A percentile compares a stretch with the other conserved stretches of the same genome.
These are phyloP conservation scores for Nymphalis c-album DNA, from an alignment of 2,888 invertebrate genomes.

Conservation along the genomic window DNA sequence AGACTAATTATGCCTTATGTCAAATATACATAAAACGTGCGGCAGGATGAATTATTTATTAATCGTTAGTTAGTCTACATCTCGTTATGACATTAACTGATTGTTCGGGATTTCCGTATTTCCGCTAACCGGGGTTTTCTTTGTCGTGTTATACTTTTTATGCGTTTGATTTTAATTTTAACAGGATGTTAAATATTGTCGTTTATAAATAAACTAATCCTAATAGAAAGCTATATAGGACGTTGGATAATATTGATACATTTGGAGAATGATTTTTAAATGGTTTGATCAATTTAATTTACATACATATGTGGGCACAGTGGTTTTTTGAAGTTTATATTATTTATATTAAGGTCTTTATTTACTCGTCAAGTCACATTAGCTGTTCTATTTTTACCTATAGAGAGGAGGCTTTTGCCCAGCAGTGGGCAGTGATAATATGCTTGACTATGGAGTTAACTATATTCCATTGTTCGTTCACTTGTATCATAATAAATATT, in stretches of 20 bases:
- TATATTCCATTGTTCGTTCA: too few species aligned
- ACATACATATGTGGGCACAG: too few species aligned
- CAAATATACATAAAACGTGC: slow-evolving; percentile 10
- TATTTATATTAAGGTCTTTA: too few species aligned
- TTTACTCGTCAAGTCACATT: too few species aligned
- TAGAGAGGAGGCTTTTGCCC: too few species aligned
- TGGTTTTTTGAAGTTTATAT: too few species aligned
- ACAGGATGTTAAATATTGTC: slow-evolving; percentile 44
- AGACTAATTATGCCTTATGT: slow-evolving; percentile 22
- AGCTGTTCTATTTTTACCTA: too few species aligned
- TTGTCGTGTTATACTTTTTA: slow-evolving; percentile 43
- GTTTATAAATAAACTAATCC: slow-evolving; percentile 11
- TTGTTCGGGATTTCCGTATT: slow-evolving; percentile 55
- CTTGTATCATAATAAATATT: too few species aligned
- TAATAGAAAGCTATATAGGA: not conserved
- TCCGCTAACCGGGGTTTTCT: slow-evolving; percentile 55
- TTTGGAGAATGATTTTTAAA: too few species aligned
- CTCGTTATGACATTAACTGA: slow-evolving; percentile 29
- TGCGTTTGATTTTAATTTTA: slow-evolving; percentile 42
- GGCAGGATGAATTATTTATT: slow-evolving; percentile 17
- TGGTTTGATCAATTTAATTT: too few species aligned
- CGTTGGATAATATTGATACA: not conserved
- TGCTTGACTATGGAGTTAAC: too few species aligned
- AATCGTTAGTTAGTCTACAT: slow-evolving; percentile 16
- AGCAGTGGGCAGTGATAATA: too few species aligned